phyloP scores from a whole-genome alignment of 2,797 vertebrate genomes.

The Dendrocincla tyrannina region DNA sequence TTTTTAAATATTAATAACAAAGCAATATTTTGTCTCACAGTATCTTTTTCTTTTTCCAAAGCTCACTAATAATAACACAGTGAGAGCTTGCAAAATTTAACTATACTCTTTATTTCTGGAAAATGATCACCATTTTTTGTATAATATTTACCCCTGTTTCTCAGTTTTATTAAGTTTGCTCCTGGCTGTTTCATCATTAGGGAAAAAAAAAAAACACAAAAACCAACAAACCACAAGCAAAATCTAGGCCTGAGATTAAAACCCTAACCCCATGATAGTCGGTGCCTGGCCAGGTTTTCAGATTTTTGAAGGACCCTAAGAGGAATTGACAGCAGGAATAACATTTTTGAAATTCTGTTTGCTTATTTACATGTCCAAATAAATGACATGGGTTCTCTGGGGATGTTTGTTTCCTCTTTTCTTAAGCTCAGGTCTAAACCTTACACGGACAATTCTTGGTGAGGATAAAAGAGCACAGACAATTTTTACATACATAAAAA shows the following conservation, averaged over 20 bases:
- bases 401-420: not conserved
- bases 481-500: not conserved
- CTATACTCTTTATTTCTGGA: not conserved
- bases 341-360: not conserved
- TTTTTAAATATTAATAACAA: not conserved
- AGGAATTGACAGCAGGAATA: not conserved
- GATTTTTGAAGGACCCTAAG: not conserved
- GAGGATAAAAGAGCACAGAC: not conserved
- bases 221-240: not conserved
- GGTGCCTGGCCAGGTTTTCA: not conserved
- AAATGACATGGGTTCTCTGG: not conserved
- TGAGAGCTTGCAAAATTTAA: not conserved
- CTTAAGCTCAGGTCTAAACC: not conserved
- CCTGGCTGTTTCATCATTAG: not conserved
- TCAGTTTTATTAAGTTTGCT: not conserved
- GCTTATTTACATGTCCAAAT: not conserved
- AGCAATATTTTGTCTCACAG: not conserved
- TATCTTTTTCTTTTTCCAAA: not conserved
- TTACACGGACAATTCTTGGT: not conserved
- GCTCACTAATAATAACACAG: not conserved
- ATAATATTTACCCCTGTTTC: accelerated
- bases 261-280: accelerated
- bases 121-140: not conserved
- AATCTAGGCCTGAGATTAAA: not conserved
- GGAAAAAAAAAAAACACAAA: not conserved